A percentile compares a stretch with the other conserved stretches of the same genome.
Evolutionary conservation across 1,140 invertebrate species (phyloP).

Genomic region (Akabosia matsudoensis): DNA sequence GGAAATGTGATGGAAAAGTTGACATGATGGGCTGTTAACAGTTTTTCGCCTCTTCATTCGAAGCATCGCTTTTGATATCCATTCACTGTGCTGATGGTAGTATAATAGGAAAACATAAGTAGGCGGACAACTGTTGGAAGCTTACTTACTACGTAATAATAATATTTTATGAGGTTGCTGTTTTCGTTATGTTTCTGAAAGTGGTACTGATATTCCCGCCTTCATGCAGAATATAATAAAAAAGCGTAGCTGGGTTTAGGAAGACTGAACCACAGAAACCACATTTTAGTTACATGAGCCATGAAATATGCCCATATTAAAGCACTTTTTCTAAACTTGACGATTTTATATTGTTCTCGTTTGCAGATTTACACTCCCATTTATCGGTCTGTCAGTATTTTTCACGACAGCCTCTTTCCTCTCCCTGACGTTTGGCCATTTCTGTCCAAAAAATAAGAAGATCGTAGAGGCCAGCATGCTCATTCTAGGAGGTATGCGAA

Average conservation of each 20-base stretch:
- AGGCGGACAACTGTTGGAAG: neutral
- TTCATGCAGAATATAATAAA: no score
- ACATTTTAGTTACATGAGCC: no score
- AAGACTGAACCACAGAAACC: no score
- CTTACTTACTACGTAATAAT: neutral
- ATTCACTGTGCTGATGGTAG: neutral
- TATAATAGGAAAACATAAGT: neutral
- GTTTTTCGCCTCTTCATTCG: no score
- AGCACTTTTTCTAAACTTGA: neutral
- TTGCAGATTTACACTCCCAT: slow-evolving; percentile 45
- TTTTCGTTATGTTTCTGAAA: no score
- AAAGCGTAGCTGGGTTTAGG: no score
- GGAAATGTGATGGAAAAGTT: no score
- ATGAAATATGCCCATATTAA: no score
- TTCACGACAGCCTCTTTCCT: slow-evolving; percentile 45
- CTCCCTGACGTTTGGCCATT: slow-evolving; percentile 44
- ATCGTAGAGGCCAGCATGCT: slow-evolving; percentile 47
- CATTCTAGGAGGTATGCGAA: slow-evolving; percentile 42
- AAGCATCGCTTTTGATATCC: no score
- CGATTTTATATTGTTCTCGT: slow-evolving; percentile 12
- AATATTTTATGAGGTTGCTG: neutral
- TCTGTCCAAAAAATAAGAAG: slow-evolving; percentile 46
- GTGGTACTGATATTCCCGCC: no score
- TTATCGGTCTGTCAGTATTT: slow-evolving; percentile 45
- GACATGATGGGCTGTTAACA: no score